These are phyloP conservation scores for Clepsis dumicolana DNA, from an alignment of 2,888 invertebrate species.

Conservation along the genomic window DNA sequence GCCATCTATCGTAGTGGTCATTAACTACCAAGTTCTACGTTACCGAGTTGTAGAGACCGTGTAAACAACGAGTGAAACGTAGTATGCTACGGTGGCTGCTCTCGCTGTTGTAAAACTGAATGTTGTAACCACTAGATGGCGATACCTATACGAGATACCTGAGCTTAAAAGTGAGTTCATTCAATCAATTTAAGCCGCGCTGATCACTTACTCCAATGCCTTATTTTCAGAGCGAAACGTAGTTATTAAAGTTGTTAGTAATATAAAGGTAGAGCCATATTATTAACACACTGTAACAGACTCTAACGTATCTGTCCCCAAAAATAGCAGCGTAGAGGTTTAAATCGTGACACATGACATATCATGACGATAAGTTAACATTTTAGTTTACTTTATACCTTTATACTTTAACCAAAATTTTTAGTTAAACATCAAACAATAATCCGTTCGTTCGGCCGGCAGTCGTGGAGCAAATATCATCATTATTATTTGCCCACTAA, in stretches of 20 bases:
- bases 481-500: no score
- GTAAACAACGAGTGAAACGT: not conserved
- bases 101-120: not conserved
- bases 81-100: not conserved
- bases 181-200: no score
- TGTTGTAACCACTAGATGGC: constrained; percentile 24
- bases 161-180: not conserved
- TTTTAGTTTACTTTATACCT: not conserved
- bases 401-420: not conserved
- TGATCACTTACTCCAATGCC: no score
- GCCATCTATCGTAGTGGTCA: constrained; percentile 20
- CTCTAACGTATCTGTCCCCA: not conserved
- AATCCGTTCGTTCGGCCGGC: not conserved
- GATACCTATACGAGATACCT: not conserved
- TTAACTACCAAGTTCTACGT: constrained; percentile 12
- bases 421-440: not conserved
- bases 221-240: no score
- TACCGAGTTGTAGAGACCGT: not conserved
- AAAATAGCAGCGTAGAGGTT: not conserved
- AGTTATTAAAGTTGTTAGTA: no score
- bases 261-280: no score
- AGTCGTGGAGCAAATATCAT: not conserved
- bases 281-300: no score
- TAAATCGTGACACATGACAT: no score
- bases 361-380: no score